Base-by-base conservation (phyloP, 1,140 invertebrate genomes). In the Diabrotica undecimpunctata region DNA sequence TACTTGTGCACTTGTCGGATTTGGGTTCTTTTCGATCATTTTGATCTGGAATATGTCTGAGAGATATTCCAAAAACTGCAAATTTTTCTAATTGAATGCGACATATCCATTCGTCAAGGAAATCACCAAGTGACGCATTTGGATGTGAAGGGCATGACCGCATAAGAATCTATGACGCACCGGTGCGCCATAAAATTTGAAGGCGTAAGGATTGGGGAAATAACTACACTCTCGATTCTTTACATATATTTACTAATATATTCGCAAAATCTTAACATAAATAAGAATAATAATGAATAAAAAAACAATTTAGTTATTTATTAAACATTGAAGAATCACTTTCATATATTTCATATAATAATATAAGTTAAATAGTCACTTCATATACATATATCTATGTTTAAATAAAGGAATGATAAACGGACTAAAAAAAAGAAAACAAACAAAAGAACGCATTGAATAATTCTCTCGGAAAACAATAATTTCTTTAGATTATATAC, bases 351-450 rank as follows among this genome's bases (percentile, higher is more conserved):
- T 51, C 46, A 51, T 51, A 10, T 51, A 51, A 51, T 51, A 12
- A 51, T 51, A 51, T 51, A 51, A 51, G 46, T 51, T 54, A 54
- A 54, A 54, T 25, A 54, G n/a, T 54, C 9, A 8, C 53, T 12
- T 12, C 53, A 54, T 54, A 54, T 54, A 54, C 53, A 54, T 54
- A 54, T 54, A 54, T 54, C 53, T 54, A 54, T 13, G 8, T 13
- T 54, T 54, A 54, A 54, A 54, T 54, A 54, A 51, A 54, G 53
- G 53, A 54, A 54, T 54, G 53, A 54, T 54, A 54, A 54, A 54
- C 12, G n/a, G 25, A 54, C n/a, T 13, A 54, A 10, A 54, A 54
- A 54, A 54, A 8, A 11, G 13, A n/a, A 13, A 54, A 25, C 8
- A n/a, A 54, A 54, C 8, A 25, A 54, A n/a, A 54, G 13, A 8